Conservation (phyloP, 2,888 invertebrate genomes). For the Leucophenga montana region DNA sequence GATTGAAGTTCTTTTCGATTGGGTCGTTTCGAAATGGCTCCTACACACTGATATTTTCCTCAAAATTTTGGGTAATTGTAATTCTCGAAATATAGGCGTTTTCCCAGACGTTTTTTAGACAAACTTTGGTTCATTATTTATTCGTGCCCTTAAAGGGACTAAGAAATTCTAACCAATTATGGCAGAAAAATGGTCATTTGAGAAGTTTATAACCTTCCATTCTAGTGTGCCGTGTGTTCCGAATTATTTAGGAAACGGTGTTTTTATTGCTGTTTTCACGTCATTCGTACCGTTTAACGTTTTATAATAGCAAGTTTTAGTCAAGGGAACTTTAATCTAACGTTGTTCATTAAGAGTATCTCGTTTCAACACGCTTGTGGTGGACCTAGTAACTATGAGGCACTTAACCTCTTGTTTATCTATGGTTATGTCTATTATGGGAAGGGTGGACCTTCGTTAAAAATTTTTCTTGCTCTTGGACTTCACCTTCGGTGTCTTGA, state of each 20-base stretch:
- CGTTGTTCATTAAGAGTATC: background rate
- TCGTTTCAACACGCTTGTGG: background rate
- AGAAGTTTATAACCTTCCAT: background rate
- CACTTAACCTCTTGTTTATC: background rate
- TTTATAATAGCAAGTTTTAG: background rate
- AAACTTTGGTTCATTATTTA: background rate
- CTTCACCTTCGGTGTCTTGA: background rate
- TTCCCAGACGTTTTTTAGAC: background rate
- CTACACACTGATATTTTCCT: background rate
- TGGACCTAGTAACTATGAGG: background rate
- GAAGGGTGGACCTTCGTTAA: background rate
- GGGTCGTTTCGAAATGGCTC: background rate
- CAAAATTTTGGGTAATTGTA: background rate
- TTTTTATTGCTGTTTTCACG: background rate
- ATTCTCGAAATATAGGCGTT: too few species aligned
- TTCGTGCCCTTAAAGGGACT: background rate
- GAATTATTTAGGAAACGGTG: background rate
- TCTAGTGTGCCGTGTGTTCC: background rate
- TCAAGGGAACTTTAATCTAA: background rate
- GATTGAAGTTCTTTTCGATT: background rate
- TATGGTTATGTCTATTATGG: background rate
- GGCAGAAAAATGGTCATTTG: background rate
- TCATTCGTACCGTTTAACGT: background rate
- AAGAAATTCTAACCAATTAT: background rate
- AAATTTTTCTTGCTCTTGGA: background rate